Percentiles rank a stretch among this genome's conserved stretches.
These are phyloP conservation scores for Deroplatys truncata DNA, from an alignment of 2,888 invertebrate genomes.

Conservation along the genomic window DNA sequence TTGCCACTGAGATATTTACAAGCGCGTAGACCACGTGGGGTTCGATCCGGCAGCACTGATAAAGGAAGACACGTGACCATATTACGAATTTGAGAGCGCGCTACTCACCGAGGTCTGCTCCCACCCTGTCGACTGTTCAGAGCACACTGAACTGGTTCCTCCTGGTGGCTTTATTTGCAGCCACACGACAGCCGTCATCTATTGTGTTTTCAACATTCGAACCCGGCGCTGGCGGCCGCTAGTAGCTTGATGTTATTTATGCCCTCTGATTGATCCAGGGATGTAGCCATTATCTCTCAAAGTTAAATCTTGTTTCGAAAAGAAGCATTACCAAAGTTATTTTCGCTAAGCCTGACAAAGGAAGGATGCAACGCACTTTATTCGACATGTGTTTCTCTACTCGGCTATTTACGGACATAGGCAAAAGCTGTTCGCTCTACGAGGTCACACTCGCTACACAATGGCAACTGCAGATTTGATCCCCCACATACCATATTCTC, in stretches of 20 bases:
- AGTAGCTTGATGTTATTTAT: constrained; percentile 10
- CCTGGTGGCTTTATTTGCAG: background rate
- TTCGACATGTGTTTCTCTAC: background rate
- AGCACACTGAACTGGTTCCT: background rate
- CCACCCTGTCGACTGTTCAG: background rate
- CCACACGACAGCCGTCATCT: background rate
- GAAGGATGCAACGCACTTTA: background rate
- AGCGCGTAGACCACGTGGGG: background rate
- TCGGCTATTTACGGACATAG: background rate
- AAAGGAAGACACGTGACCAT: background rate
- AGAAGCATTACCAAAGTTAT: background rate
- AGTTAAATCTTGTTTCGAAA: background rate
- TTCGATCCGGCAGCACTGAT: background rate
- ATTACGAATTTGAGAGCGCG: background rate
- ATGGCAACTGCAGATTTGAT: background rate
- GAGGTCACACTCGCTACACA: background rate
- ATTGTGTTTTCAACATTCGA: background rate
- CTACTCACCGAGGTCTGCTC: background rate
- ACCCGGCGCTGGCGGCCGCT: background rate
- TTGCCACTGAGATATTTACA: background rate
- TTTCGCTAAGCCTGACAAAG: background rate
- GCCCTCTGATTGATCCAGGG: constrained; percentile 5
- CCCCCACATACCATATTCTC: too few relatives aligned
- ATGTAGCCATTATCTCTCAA: background rate
- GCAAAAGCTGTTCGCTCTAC: background rate